Base-by-base conservation (phyloP, 2,113 vertebrate genomes). In the Oncorhynchus masou region DNA sequence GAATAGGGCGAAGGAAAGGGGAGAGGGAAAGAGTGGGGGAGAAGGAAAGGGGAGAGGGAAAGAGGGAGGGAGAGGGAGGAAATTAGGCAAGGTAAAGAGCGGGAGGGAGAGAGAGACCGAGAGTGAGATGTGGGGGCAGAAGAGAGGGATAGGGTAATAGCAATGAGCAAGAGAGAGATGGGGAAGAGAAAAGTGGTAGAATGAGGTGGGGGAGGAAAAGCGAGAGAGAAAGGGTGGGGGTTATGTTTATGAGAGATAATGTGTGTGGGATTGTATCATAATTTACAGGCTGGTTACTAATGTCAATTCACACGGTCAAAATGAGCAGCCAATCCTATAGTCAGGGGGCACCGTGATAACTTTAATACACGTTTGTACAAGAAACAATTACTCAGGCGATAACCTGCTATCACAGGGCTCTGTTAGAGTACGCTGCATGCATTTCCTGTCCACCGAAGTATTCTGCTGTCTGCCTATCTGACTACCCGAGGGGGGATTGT, bases 331-430 rank as follows among this genome's bases (percentile, higher is more conserved):
- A 88, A 88, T 90, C 85, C 80, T 81, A 84, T 24, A 87, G 90
- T 91, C 89, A 91, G 82, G 84, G 88, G 90, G 87, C 84, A 88
- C 85, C 85, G 90, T 86, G 91, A 89, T 90, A 89, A 90, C 88
- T 82, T 80, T 88, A 91, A 91, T 91, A 87, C 88, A 88, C 90
- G 91, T 91, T 92, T 89, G 85, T 89, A 91, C 90, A 88, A 89
- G 89, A 91, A 85, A 81, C 88, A 90, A 87, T 89, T 91, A 86
- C 83, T 88, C 82, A 88, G 85, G 80, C 79, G 87, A 88, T 91
- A 92, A 87, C 76, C 49, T 86, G 79, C 79, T 81, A 83, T 81
- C 88, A 79, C 82, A 82, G 84, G 73, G 77, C 85, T 89, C 76
- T 79, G 80, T 81, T 85, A 80, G 85, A 68, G 6, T 29, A 39